Percentiles rank a stretch among this genome's conserved stretches.
phyloP scores from a whole-genome alignment of 2,797 vertebrate species.

The Myotis vivesi region DNA sequence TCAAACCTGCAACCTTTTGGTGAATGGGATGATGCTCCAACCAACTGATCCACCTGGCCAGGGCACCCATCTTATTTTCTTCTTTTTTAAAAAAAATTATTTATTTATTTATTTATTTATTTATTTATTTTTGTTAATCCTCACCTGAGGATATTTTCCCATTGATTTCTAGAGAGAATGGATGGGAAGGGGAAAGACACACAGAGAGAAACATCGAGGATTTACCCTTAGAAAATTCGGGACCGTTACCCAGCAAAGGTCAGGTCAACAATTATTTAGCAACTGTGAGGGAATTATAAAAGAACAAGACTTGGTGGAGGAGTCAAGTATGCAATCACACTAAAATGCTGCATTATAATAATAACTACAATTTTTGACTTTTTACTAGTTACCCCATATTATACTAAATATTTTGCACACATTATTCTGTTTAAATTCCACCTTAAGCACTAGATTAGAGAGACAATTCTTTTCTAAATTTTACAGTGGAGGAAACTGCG shows the following conservation, averaged over 20 bases:
- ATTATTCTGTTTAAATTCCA: neutral
- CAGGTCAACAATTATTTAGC: slow-evolving; percentile 36
- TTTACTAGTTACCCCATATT: neutral
- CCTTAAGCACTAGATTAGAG: neutral
- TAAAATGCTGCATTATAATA: neutral
- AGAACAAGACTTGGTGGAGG: neutral
- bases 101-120: too few relatives aligned
- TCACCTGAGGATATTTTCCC: too few relatives aligned
- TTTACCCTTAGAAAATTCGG: neutral
- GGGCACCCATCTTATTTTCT: neutral
- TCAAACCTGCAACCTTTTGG: neutral
- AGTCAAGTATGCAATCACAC: neutral
- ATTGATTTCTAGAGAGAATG: too few relatives aligned
- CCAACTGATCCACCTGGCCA: neutral
- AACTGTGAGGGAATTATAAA: neutral
- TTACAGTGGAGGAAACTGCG: neutral
- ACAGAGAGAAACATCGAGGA: too few relatives aligned
- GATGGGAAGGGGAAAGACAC: too few relatives aligned
- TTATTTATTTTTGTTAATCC: too few relatives aligned
- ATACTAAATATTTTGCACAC: neutral
- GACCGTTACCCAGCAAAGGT: neutral
- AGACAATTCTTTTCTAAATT: slow-evolving; percentile 22
- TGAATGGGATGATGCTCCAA: neutral
- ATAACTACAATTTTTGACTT: neutral
- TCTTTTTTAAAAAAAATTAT: too few relatives aligned